Base-by-base conservation (phyloP, 2,888 invertebrate species). In the Cephus sareptanus region DNA sequence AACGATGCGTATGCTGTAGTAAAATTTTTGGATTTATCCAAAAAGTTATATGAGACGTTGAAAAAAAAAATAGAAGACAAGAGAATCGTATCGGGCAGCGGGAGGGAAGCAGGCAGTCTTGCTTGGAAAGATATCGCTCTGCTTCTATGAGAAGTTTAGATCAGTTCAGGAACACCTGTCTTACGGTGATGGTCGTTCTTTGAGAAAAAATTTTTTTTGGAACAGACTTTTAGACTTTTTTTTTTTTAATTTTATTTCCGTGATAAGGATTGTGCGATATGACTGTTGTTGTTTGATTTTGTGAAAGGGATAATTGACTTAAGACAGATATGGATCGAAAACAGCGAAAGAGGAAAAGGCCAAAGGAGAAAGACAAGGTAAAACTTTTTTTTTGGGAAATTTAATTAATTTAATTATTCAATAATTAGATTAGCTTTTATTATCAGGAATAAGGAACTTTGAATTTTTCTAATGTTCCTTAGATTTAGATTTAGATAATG, bases 321-420 rank as follows among this genome's bases (percentile, higher is more conserved):
- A 9, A 9, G 23, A 30, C 31, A 31, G 23, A 9, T 6, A 87
- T 87, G 87, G 85, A 87, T 75, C 81, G 81, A 33, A 81, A 82
- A 31, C 80, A 78, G 68, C 77, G 80, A 35, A 80, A 79, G 75
- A 85, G 77, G 77, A 82, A 81, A 76, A 83, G 81, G 33, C 77
- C 78, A 15, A 80, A 81, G 75, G 81, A 79, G 68, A 86, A 86
- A 85, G 85, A 31, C 71, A 71, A 71, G 71, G 71, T 71, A 71
- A 56, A 1, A 6, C 15, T 23, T 56, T 23, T 23, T 6, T 56
- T 56, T 23, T 40, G 6, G 40, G 2, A 23, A 56, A 56, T 56
- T 56, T 56, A 15, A 40, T 40, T 40, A 40, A 6, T 40, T 40
- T 40, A 23, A 23, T 56, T 23, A 23, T 56, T 56, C 23, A 6